phyloP scores from a whole-genome alignment of 2,888 invertebrate species.

The Quadroppia sp. region DNA sequence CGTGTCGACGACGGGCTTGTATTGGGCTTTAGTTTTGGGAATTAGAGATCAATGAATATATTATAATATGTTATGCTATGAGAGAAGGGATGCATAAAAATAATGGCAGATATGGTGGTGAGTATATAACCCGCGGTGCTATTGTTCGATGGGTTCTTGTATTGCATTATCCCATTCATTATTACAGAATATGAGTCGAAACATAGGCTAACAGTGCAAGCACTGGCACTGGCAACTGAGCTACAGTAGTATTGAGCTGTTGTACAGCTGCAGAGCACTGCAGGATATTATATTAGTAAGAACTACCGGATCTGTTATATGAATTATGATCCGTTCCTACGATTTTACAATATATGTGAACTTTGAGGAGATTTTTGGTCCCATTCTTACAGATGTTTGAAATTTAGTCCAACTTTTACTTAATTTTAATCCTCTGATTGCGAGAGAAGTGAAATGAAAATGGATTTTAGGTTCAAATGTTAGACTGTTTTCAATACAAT shows the following conservation, averaged over 20 bases:
- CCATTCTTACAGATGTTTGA: slow-evolving; percentile 28
- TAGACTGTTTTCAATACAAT: slow-evolving; percentile 8
- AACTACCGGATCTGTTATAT: slow-evolving; percentile 35
- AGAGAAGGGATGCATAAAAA: slow-evolving; percentile 2
- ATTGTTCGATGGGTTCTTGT: slow-evolving; percentile 23
- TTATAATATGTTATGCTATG: not conserved
- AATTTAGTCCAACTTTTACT: slow-evolving; percentile 1
- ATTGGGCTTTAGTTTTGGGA: not conserved
- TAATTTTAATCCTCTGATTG: slow-evolving; percentile 18
- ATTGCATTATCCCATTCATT: slow-evolving; percentile 32
- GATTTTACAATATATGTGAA: not conserved
- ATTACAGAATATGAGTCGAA: slow-evolving; percentile 23
- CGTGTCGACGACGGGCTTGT: not conserved
- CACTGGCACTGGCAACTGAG: slow-evolving; percentile 8
- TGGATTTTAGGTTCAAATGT: not conserved
- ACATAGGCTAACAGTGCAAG: not conserved
- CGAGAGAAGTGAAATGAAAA: not conserved
- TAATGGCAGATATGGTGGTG: slow-evolving; percentile 28
- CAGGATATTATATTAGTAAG: slow-evolving; percentile 20
- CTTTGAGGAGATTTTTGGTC: not conserved
- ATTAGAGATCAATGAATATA: slow-evolving; percentile 30
- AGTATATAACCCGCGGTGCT: slow-evolving; percentile 24
- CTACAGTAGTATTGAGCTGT: not conserved
- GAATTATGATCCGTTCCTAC: slow-evolving; percentile 29
- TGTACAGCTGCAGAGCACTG: slow-evolving; percentile 36